Conservation (phyloP, 2,797 vertebrate species). For the Bovichtus diacanthus region DNA sequence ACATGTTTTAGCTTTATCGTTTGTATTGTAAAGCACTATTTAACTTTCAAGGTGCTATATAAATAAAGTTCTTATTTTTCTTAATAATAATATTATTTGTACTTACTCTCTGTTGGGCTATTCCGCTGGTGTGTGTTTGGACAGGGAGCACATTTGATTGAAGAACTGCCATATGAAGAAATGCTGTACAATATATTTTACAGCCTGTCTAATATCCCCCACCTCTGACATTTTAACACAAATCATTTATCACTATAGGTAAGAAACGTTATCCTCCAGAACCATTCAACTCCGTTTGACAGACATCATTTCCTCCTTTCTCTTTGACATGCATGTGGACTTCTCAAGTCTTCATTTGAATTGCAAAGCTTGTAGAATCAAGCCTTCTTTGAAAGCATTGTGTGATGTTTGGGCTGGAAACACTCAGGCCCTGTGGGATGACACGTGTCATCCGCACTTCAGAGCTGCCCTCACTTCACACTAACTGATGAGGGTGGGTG, state of each 20-base stretch:
- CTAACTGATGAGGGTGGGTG: slow-evolving; percentile 66
- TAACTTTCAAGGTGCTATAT: too few species aligned
- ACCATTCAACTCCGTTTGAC: slow-evolving; percentile 34
- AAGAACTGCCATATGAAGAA: slow-evolving; percentile 19
- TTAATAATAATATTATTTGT: too few species aligned
- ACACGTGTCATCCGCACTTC: slow-evolving; percentile 61
- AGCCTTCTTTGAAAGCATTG: slow-evolving; percentile 38
- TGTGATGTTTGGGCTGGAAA: slow-evolving; percentile 71
- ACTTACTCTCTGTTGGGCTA: not conserved
- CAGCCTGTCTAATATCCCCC: slow-evolving; percentile 12
- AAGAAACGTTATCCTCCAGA: slow-evolving; percentile 9
- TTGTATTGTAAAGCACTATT: too few species aligned
- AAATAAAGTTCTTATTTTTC: too few species aligned
- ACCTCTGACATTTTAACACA: slow-evolving; percentile 24
- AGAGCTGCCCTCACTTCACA: slow-evolving; percentile 58
- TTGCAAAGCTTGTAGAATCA: slow-evolving; percentile 47
- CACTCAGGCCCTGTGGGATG: slow-evolving; percentile 56
- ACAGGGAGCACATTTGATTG: slow-evolving; percentile 13
- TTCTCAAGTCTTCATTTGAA: slow-evolving; percentile 64
- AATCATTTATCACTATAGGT: slow-evolving; percentile 25
- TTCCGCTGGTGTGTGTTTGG: slow-evolving; percentile 18
- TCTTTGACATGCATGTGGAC: slow-evolving; percentile 41
- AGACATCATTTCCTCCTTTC: slow-evolving; percentile 37
- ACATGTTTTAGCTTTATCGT: too few species aligned
- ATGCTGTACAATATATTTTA: slow-evolving; percentile 22